These are phyloP conservation scores for Tychaedon coryphoeus DNA, from an alignment of 2,113 vertebrate genomes.

Conservation along the genomic window DNA sequence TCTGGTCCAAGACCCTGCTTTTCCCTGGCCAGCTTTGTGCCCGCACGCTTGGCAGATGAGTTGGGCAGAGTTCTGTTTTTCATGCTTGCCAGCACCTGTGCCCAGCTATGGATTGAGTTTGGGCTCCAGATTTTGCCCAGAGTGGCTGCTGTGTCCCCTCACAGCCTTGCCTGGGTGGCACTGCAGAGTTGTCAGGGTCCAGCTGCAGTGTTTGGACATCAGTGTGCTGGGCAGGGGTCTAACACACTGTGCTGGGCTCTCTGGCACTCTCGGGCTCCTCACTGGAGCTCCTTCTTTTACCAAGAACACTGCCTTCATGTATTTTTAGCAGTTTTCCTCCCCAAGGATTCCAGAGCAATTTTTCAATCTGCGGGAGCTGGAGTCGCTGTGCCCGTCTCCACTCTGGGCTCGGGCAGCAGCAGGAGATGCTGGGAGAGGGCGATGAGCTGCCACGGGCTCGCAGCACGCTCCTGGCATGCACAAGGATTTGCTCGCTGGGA, in stretches of 20 bases:
- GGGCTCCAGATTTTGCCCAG: fast-evolving
- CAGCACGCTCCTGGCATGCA: background rate
- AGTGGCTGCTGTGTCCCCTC: background rate
- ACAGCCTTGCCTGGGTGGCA: background rate
- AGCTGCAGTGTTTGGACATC: fast-evolving
- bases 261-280: background rate
- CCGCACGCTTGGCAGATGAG: fast-evolving
- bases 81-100: background rate
- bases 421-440: background rate
- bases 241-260: background rate
- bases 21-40: background rate
- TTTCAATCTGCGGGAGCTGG: slow-evolving; percentile 13
- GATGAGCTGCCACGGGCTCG: background rate
- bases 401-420: background rate
- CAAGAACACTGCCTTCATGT: background rate
- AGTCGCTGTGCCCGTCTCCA: background rate
- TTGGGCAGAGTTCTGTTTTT: background rate
- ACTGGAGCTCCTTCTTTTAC: background rate
- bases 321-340: slow-evolving; percentile 61
- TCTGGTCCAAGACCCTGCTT: background rate
- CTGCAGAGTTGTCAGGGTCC: background rate
- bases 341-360: slow-evolving; percentile 30
- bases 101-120: fast-evolving
- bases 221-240: background rate
- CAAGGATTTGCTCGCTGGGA: background rate